Evolutionary conservation across 1,140 invertebrate genomes (phyloP), one percentile per base, ranked within the genome.

Genomic region (Lordiphosa clarofinis): DNA sequence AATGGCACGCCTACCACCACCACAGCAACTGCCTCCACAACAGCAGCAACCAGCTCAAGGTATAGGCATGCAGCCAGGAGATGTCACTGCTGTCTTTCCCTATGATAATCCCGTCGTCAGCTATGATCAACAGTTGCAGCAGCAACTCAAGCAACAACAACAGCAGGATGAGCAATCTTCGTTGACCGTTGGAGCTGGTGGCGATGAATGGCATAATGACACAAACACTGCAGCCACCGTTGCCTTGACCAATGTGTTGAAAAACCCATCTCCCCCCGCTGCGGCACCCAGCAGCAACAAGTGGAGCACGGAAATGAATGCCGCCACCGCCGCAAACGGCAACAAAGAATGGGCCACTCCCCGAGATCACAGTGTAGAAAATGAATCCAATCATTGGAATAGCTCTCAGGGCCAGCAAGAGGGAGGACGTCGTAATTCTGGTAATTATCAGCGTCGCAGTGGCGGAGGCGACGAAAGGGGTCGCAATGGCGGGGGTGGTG

Each of bases 301-400:
- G 48, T 88, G 87, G 87, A 88, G 86, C 61, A 76, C 71, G 3
- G 87, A 88, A 33, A 81, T 88, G 70, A 87, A 87, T 56, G 70
- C 86, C n/a, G 73, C 68, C 31, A 63, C 76, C 1, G 68, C 72
- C 8, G 72, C 75, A 0, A 86, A 73, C 38, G 65, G 71, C 46
- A 75, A 63, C 63, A 66, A 87, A 42, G 87, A 88, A 21, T 88
- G 86, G 86, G 59, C 75, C 6, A 59, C 79, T 6, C 73, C 61
- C 15, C 64, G 79, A 6, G 86, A 87, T 47, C 66, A 86, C 21
- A 73, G 69, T 36, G 62, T 53, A 15, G 67, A 70, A 19, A 61
- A 56, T 7, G 62, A 62, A 38, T 67, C 57, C 60, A 88, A 79
- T 53, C 86, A 88, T 40, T 88, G 87, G 86, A 81, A 74, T 56